Conservation (phyloP, 1,140 invertebrate genomes). For the Chironomus striatipennis region DNA sequence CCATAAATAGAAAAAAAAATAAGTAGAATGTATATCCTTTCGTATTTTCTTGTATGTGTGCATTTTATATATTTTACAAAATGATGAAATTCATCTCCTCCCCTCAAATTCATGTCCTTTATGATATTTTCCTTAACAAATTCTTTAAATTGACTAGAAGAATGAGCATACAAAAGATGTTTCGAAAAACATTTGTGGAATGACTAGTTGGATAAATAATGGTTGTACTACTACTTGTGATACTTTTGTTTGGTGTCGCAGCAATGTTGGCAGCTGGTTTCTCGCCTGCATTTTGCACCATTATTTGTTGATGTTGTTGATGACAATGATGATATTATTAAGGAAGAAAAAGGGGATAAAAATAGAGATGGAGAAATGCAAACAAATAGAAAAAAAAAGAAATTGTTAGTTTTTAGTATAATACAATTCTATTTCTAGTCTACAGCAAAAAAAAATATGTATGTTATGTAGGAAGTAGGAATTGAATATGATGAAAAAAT, state of each 20-base stretch:
- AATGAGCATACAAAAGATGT: conserved; percentile 16
- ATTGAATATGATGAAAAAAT: no score
- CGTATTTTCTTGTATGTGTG: no score
- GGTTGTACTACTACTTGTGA: conserved; percentile 17
- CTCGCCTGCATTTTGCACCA: conserved; percentile 12
- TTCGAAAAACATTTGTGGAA: conserved; percentile 21
- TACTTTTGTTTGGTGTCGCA: conserved; percentile 14
- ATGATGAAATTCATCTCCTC: no score
- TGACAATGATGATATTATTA: no score
- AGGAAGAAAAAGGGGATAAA: background rate
- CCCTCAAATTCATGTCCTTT: background rate
- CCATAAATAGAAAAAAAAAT: no score
- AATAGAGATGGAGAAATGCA: conserved; percentile 17
- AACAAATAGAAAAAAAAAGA: background rate
- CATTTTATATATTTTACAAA: no score
- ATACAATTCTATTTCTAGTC: background rate
- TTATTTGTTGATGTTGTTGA: background rate
- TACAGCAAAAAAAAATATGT: background rate
- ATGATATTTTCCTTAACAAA: background rate
- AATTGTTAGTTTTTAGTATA: background rate
- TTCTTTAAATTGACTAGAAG: conserved; percentile 18
- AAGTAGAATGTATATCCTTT: no score
- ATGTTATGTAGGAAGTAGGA: background rate
- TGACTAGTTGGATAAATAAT: background rate
- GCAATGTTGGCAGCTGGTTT: conserved; percentile 20